phyloP scores from a whole-genome alignment of 2,797 vertebrate genomes.

The Pelodytes ibericus region DNA sequence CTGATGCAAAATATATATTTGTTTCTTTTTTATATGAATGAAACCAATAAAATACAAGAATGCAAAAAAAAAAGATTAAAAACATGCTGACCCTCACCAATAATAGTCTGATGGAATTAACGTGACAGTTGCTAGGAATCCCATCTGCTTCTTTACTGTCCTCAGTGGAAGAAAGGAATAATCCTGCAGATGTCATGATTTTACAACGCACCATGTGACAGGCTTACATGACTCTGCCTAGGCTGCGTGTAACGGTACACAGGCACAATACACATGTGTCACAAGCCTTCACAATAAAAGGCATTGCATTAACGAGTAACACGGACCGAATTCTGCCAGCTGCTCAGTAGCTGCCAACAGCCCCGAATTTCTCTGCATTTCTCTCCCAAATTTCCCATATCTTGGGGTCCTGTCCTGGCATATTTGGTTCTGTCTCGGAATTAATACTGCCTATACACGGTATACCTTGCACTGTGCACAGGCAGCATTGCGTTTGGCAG shows the following conservation, averaged over 20 bases:
- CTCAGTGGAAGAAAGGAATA: conserved; percentile 12
- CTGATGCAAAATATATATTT: too few relatives aligned
- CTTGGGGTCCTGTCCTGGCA: too few relatives aligned
- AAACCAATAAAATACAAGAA: too few relatives aligned
- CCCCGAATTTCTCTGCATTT: too few relatives aligned
- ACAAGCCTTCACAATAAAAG: conserved; percentile 10
- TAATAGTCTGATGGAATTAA: neutral
- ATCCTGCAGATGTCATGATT: conserved; percentile 20
- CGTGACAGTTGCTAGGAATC: neutral
- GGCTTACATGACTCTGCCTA: neutral
- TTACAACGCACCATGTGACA: conserved; percentile 1
- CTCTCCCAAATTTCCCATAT: too few relatives aligned
- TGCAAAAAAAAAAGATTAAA: too few relatives aligned
- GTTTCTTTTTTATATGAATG: too few relatives aligned
- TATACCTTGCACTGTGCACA: too few relatives aligned
- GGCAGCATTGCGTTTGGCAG: too few relatives aligned
- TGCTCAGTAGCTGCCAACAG: neutral
- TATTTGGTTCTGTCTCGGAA: too few relatives aligned
- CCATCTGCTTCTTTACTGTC: conserved; percentile 28
- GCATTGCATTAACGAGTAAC: neutral
- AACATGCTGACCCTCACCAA: too few relatives aligned
- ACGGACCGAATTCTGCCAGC: neutral
- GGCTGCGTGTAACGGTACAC: neutral
- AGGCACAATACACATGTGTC: neutral
- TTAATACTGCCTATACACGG: too few relatives aligned